These are phyloP conservation scores for Zingel zingel DNA, from an alignment of 2,113 vertebrate genomes.

Conservation along the genomic window DNA sequence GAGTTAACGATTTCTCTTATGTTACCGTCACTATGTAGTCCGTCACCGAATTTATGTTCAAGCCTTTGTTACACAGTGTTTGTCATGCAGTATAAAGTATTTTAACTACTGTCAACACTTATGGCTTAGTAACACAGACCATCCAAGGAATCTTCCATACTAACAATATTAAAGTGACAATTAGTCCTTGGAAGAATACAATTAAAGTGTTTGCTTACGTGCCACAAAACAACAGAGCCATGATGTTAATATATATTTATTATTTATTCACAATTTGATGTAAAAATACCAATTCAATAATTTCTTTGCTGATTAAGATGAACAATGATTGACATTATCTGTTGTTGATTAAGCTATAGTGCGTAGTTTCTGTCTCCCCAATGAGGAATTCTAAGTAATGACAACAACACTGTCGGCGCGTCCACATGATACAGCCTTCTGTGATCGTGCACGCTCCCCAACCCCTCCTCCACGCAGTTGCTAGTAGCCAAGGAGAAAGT, in stretches of 20 bases:
- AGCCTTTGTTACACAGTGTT: not conserved
- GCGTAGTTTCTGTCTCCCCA: too few relatives aligned
- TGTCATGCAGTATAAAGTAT: not conserved
- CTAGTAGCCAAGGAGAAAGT: too few relatives aligned
- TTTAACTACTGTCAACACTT: not conserved
- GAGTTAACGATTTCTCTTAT: not conserved
- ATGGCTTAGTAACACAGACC: not conserved
- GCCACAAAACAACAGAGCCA: not conserved
- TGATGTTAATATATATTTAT: slow-evolving; percentile 13
- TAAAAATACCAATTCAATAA: not conserved
- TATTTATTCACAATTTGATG: slow-evolving; percentile 17
- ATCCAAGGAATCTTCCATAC: not conserved
- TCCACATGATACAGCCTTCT: too few relatives aligned
- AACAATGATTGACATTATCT: not conserved
- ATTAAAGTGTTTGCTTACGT: not conserved
- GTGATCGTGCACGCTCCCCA: too few relatives aligned
- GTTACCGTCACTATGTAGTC: not conserved
- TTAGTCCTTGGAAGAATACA: not conserved
- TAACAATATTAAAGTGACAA: not conserved
- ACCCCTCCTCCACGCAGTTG: too few relatives aligned
- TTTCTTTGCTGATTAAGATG: not conserved
- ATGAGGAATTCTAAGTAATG: too few relatives aligned
- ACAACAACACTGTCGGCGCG: too few relatives aligned
- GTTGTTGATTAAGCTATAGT: too few relatives aligned
- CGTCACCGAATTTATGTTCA: not conserved